Percentiles rank a stretch among this genome's conserved stretches.
Conservation (phyloP, 2,797 vertebrate genomes). For the Falco naumanni region DNA sequence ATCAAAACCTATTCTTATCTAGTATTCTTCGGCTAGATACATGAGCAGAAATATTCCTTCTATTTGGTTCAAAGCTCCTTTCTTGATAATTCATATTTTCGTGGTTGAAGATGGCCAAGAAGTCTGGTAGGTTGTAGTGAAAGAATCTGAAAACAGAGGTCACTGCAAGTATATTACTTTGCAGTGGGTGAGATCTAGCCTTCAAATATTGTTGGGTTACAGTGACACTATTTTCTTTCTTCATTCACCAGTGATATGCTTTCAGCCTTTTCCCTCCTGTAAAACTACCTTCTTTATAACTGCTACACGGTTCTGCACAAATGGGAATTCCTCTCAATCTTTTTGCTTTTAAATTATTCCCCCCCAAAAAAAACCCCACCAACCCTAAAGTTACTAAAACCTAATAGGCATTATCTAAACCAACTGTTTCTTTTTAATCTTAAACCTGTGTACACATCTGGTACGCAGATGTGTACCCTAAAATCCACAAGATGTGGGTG, state of each 20-base stretch:
- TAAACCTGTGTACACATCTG: background rate
- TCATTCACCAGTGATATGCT: background rate
- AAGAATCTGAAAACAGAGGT: background rate
- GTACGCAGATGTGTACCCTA: background rate
- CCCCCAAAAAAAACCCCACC: background rate
- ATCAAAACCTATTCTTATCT: background rate
- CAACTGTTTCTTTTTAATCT: background rate
- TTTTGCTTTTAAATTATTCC: background rate
- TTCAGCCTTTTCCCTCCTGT: background rate
- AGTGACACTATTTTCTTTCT: background rate
- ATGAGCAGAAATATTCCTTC: background rate
- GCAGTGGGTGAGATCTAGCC: background rate
- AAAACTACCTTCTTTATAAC: background rate
- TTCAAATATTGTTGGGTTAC: background rate
- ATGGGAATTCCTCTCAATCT: background rate
- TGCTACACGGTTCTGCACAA: background rate
- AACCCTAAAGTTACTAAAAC: background rate
- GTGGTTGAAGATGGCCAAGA: background rate
- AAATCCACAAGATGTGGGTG: background rate
- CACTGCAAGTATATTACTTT: background rate
- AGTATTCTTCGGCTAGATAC: background rate
- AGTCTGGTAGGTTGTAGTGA: background rate
- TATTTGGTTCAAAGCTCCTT: background rate
- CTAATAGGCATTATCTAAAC: background rate
- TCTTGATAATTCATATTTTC: background rate